Evolutionary conservation across 2,888 invertebrate genomes (phyloP), one percentile per base, ranked within the genome.

Genomic region (Rugalucina vietnamica): DNA sequence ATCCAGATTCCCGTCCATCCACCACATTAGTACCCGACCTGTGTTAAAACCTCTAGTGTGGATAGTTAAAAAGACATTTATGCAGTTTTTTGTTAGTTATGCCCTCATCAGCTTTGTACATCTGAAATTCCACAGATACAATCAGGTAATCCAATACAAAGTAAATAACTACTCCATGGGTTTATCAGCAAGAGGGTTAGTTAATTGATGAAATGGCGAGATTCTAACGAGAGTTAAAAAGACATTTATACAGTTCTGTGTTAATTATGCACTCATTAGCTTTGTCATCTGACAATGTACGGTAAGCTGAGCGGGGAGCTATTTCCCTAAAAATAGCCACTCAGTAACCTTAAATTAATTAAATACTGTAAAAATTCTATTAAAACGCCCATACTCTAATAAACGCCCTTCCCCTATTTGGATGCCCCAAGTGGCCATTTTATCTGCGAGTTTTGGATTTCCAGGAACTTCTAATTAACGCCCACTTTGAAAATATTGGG

Each of bases 51-150:
- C 90, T 3, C 21, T 92, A 8, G 32, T 93, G 21, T 93, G 90
- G 88, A 14, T 91, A 8, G 24, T 91, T 1, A 90, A 90, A 74
- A 94, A 93, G 81, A 2, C 91, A 18, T 85, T 90, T 49, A 74
- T 91, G 34, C 88, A 88, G 71, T 93, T 93, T 79, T 88, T 90
- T 24, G 86, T 94, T 57, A 89, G 93, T 69, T 94, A 93, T 85
- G 92, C 94, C 8, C 91, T 94, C 29, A 89, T 94, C 57, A 88
- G 92, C 78, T 94, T 94, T 89, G 91, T 91, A 29, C 91, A 93
- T 34, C 91, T 93, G 39, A 88, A 90, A 24, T 90, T 76, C 71
- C 54, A 90, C 24, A 89, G 86, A 69, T 94, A 91, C 85, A 75
- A 86, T 74, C 81, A 89, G 86, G 93, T 93, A 80, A 90, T 92